Evolutionary conservation across 2,888 invertebrate genomes (phyloP), one percentile per base, ranked within the genome.

Genomic region (Cataglyphis altisquamis): DNA sequence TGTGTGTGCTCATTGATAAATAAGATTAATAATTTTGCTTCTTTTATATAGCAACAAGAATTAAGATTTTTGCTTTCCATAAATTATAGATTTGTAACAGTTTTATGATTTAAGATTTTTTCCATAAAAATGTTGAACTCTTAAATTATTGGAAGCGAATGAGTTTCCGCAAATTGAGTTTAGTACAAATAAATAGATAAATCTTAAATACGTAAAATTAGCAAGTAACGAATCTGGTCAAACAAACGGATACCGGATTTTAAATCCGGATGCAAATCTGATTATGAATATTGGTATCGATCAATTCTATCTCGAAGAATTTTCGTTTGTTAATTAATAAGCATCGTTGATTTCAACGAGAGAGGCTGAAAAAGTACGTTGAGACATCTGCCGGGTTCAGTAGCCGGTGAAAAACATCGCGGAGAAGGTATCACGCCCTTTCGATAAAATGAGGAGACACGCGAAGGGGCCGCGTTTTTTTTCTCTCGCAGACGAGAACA

Each of bases 351-450:
- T 60, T 48, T 45, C 12, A 39, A 45, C 29, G 52, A 82, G 83
- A 85, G 87, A 86, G 60, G 45, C 21, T 78, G 21, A 87, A 84
- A 87, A 87, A 84, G 87, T 85, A 84, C 87, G 90, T 88, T 87
- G 84, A 81, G 87, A 88, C 89, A 89, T 87, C 89, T 89, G 89
- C 86, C 82, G 60, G 67, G 74, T 57, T 83, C 48, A 82, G 66
- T 77, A 82, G 75, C 68, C 74, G 81, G 68, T 55, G 57, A 72
- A 55, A 57, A 80, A 74, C 41, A 67, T 77, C 62, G 73, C 83
- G 85, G 64, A 64, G 82, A 60, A 66, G 60, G 25, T 84, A 82
- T 88, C 87, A 84, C 84, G 82, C 81, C 84, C 80, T 88, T 84
- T 48, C 85, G 83, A 89, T 87, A 84, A 87, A 88, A 78, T 89